Conservation (phyloP, 1,140 invertebrate genomes). For the Leptinotarsa defecta region DNA sequence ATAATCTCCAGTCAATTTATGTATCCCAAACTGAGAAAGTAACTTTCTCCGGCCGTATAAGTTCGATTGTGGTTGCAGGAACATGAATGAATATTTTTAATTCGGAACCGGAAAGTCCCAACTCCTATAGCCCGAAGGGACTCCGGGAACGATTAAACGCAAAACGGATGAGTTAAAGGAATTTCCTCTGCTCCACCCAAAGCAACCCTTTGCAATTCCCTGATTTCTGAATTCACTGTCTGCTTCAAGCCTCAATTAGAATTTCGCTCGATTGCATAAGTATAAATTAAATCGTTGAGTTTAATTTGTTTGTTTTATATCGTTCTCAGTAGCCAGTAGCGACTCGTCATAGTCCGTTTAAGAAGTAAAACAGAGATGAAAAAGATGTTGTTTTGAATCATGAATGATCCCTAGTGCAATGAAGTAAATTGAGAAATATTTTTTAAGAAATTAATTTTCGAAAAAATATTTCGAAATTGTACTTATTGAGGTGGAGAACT, state of each 20-base stretch:
- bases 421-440: no score
- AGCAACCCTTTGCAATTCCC: conserved; percentile 16
- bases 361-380: no score
- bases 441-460: no score
- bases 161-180: conserved; percentile 7
- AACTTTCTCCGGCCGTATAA: background rate
- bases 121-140: background rate
- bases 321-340: background rate
- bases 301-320: conserved; percentile 20
- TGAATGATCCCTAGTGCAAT: no score
- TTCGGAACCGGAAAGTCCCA: background rate
- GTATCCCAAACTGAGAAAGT: background rate
- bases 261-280: conserved; percentile 23
- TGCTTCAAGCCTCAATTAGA: conserved; percentile 16
- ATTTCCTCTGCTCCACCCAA: conserved; percentile 4
- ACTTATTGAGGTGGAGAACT: no score
- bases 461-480: no score
- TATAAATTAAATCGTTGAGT: conserved; percentile 20
- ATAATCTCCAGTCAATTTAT: background rate
- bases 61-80: background rate
- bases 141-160: background rate
- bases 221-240: conserved; percentile 19
- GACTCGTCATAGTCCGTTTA: background rate
- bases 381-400: no score
- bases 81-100: background rate